Conservation (phyloP, 2,888 invertebrate species). For the Ornithoptera alexandrae region DNA sequence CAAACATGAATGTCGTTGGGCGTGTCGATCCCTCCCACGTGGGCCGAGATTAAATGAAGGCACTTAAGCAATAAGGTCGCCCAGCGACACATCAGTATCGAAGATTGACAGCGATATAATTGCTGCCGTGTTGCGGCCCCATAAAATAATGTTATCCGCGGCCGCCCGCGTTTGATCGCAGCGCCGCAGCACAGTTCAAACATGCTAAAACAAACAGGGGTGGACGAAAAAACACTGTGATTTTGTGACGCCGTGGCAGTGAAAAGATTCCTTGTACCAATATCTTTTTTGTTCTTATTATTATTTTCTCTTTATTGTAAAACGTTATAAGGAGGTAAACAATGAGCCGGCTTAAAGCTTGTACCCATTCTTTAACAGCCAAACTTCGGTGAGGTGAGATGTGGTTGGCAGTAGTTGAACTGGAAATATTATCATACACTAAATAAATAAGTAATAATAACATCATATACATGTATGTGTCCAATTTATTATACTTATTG, state of each 20-base stretch:
- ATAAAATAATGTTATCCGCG: constrained; percentile 48
- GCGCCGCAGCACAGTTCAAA: constrained; percentile 52
- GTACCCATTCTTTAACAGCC: too few relatives aligned
- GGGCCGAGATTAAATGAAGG: constrained; percentile 16
- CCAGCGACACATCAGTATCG: constrained; percentile 33
- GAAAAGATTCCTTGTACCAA: neutral
- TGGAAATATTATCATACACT: too few relatives aligned
- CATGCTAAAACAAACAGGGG: constrained; percentile 53
- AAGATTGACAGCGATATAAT: constrained; percentile 42
- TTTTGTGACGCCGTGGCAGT: constrained; percentile 8
- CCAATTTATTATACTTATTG: too few relatives aligned
- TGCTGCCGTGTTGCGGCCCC: constrained; percentile 41
- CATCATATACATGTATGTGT: too few relatives aligned
- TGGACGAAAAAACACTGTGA: constrained; percentile 45
- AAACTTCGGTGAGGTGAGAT: too few relatives aligned
- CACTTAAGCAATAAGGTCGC: constrained; percentile 24
- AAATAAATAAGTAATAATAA: too few relatives aligned
- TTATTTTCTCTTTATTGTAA: neutral
- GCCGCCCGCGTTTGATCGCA: constrained; percentile 54
- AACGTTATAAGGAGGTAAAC: too few relatives aligned
- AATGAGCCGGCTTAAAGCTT: too few relatives aligned
- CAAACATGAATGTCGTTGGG: neutral
- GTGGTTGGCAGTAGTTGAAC: too few relatives aligned
- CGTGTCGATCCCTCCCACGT: constrained; percentile 15
- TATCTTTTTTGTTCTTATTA: neutral